Evolutionary conservation across 2,113 vertebrate species (phyloP), one percentile per base, ranked within the genome.

Genomic region (Bothrops jararaca): DNA sequence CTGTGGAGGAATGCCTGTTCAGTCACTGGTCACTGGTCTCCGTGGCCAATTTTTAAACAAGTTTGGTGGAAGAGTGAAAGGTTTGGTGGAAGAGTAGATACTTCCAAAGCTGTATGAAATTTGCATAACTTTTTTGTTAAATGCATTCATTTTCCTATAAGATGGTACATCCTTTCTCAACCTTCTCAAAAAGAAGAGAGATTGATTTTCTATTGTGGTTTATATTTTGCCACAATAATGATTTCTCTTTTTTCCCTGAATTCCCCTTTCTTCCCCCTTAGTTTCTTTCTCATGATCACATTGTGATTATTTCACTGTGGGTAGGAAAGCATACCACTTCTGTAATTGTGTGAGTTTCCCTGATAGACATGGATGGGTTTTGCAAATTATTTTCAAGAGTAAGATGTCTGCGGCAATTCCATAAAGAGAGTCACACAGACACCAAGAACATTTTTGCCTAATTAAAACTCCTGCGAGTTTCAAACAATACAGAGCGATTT

Each of bases 201-300:
- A 86, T 50, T 3, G 3, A 34, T 89, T 60, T 15, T 7, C 11
- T 42, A 8, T 12, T 24, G 34, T 3, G 7, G 85, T 64, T 54
- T 91, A 52, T 90, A 26, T 10, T 48, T 23, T 52, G 58, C 85
- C 92, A 93, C 91, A 92, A 91, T 34, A 53, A 93, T 88, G 26
- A 54, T 97, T 96, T 94, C 92, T 92, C 90, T 95, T 93, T 93
- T 85, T 88, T 89, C 92, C 92, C 50, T 50, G 88, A 56, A 95
- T 97, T 95, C 93, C 89, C 50, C 93, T 91, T 91, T 94, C 53
- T 3, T 89, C 86, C 93, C 93, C 94, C 11, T 4, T 23, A 58
- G 34, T 85, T 50, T 85, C 12, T 23, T 85, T 89, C 54, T 26
- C 15, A 29, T 22, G 22, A 56, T 90, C 60, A 12, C 56, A 86